A percentile compares a stretch with the other conserved stretches of the same genome.
Evolutionary conservation across 2,797 vertebrate genomes (phyloP).

Genomic region (Trichosurus vulpecula): DNA sequence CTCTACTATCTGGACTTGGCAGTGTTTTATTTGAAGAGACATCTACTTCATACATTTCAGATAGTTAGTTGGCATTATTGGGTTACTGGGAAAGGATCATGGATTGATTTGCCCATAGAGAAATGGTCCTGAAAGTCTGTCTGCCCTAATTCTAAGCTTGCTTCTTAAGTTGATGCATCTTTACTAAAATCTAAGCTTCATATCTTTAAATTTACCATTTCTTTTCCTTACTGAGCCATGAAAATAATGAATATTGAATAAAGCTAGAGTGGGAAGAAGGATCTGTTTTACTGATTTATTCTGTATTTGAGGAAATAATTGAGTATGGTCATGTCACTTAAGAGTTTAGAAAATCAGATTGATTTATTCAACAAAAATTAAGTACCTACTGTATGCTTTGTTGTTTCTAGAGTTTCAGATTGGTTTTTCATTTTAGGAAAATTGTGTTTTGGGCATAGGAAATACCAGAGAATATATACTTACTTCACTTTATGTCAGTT

Average conservation of each 20-base stretch:
- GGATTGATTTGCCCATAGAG: conserved; percentile 49
- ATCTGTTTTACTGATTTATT: conserved; percentile 16
- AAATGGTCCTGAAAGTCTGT: background rate
- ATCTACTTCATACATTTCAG: conserved; percentile 34
- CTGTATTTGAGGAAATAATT: conserved; percentile 17
- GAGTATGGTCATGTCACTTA: conserved; percentile 14
- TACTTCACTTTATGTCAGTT: background rate
- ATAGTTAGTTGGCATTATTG: background rate
- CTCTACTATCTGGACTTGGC: conserved; percentile 1
- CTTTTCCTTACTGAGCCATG: conserved; percentile 6
- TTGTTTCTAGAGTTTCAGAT: conserved; percentile 44
- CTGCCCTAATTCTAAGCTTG: conserved; percentile 23
- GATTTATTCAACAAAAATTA: background rate
- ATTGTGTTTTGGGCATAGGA: background rate
- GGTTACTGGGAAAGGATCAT: conserved; percentile 5
- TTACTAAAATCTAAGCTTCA: conserved; percentile 31
- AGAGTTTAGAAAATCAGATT: conserved; percentile 29
- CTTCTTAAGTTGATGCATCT: background rate
- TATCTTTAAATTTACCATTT: conserved; percentile 37
- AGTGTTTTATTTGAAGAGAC: conserved; percentile 30
- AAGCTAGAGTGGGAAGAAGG: conserved; percentile 28
- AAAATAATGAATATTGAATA: background rate
- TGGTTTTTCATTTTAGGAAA: conserved; percentile 18
- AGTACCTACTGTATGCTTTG: background rate
- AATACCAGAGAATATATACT: background rate